Conservation (phyloP, 2,797 vertebrate genomes). For the Scolopax rusticola region DNA sequence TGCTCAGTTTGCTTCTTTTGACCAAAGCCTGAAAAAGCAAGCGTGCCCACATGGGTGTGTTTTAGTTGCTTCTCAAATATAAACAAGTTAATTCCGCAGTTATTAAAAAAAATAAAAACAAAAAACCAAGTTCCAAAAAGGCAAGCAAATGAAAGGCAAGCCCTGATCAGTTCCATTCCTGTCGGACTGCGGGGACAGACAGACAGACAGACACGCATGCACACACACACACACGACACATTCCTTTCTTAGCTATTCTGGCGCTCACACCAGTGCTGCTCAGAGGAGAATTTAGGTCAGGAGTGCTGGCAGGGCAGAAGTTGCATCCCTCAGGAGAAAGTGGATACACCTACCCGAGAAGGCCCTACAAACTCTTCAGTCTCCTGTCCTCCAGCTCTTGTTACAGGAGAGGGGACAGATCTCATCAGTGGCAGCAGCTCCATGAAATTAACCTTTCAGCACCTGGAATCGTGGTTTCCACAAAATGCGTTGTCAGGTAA, state of each 20-base stretch:
- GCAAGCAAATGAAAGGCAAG: neutral
- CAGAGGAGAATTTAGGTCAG: conserved; percentile 30
- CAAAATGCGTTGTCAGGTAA: neutral
- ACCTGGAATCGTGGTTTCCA: neutral
- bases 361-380: neutral
- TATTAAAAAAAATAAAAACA: neutral
- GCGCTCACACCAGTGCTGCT: neutral
- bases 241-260: conserved; percentile 10
- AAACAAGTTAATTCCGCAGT: neutral
- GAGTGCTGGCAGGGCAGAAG: neutral
- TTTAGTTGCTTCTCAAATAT: neutral
- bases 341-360: neutral
- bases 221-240: neutral
- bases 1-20: neutral
- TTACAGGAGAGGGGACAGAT: neutral
- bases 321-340: neutral
- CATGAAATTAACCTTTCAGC: conserved; percentile 5
- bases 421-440: neutral
- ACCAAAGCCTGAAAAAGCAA: neutral
- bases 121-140: neutral
- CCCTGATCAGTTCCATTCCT: neutral
- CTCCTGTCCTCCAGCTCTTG: neutral
- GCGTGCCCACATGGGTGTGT: neutral
- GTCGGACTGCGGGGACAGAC: neutral
- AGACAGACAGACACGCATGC: neutral